A percentile compares a stretch with the other conserved stretches of the same genome.
These are phyloP conservation scores for Cosmia pyralina DNA, from an alignment of 2,888 invertebrate species.

Conservation along the genomic window DNA sequence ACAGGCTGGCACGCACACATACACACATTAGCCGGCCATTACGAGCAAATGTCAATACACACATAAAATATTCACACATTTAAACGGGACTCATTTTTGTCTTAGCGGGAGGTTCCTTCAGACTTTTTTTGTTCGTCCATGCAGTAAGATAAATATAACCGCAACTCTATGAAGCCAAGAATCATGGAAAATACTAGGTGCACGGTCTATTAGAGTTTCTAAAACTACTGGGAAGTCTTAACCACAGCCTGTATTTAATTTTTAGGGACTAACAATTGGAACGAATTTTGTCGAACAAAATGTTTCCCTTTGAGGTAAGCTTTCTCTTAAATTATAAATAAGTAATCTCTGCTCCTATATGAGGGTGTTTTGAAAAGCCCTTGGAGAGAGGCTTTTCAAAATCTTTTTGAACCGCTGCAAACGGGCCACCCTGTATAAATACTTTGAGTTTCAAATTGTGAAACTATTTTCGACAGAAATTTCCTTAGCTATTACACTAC, in stretches of 20 bases:
- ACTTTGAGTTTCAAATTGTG: neutral
- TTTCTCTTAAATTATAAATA: neutral
- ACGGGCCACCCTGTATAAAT: neutral
- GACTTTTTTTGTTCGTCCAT: too few species aligned
- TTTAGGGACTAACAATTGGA: too few species aligned
- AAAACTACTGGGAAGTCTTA: too few species aligned
- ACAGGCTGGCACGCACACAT: too few species aligned
- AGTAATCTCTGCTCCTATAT: neutral
- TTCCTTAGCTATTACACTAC: conserved; percentile 6
- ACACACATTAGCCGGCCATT: too few species aligned
- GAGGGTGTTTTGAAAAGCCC: neutral
- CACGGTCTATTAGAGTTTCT: neutral
- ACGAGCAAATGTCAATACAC: too few species aligned
- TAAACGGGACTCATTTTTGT: too few species aligned
- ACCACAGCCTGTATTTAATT: neutral
- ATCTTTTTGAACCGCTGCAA: neutral
- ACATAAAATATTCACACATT: too few species aligned
- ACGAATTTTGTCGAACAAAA: too few species aligned
- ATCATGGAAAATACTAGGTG: neutral
- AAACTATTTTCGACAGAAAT: conserved; percentile 4
- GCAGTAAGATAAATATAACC: neutral
- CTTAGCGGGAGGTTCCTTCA: too few species aligned
- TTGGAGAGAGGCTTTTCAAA: neutral
- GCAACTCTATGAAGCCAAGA: neutral
- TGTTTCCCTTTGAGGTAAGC: neutral